phyloP scores from a whole-genome alignment of 2,888 invertebrate species.

The Drosophila hamatofila region DNA sequence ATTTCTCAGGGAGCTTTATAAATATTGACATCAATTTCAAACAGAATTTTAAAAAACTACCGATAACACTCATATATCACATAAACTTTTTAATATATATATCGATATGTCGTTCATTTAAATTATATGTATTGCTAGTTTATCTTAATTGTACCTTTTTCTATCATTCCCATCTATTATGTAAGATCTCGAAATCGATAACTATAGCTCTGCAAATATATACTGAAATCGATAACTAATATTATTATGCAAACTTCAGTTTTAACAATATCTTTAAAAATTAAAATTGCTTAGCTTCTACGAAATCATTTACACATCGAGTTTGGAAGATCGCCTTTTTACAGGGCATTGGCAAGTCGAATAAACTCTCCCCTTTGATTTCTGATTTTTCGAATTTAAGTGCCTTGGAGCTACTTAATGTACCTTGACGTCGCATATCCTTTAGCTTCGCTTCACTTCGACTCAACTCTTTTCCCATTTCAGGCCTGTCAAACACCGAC shows the following conservation, averaged over 20 bases:
- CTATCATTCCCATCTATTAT: too few species aligned
- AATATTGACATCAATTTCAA: background rate
- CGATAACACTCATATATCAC: background rate
- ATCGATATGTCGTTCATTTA: background rate
- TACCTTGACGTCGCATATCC: slow-evolving; percentile 58
- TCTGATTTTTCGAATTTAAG: slow-evolving; percentile 19
- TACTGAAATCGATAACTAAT: background rate
- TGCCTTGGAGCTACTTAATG: slow-evolving; percentile 43
- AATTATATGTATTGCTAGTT: too few species aligned
- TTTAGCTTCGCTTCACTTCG: slow-evolving; percentile 15
- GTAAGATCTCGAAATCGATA: background rate
- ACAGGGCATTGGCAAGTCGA: background rate
- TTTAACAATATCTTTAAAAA: background rate
- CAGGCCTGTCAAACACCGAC: slow-evolving; percentile 20
- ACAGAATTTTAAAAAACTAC: background rate
- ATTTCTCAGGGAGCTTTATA: background rate
- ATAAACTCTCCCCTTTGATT: background rate
- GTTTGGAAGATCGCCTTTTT: background rate
- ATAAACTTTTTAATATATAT: too few species aligned
- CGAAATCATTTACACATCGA: background rate
- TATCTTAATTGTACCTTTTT: too few species aligned
- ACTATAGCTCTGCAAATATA: background rate
- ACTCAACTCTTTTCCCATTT: slow-evolving; percentile 58
- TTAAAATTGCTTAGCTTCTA: background rate
- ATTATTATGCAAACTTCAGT: background rate